These are phyloP conservation scores for Caenorhabditis sulstoni DNA, from an alignment of 2,888 invertebrate species.

Conservation along the genomic window DNA sequence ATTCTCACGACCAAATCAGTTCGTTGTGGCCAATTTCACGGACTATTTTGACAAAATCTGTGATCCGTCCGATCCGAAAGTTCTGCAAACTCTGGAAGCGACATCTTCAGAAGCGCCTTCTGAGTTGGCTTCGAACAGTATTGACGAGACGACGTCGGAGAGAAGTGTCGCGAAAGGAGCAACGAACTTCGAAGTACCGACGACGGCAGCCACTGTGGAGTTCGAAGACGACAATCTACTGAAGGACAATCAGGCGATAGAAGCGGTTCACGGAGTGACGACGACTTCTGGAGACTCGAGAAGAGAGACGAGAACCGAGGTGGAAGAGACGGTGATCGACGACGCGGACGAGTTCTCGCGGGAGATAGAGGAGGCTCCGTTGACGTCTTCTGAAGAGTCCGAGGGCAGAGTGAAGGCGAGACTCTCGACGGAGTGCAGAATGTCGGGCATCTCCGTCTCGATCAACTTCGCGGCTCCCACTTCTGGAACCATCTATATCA, in stretches of 20 bases:
- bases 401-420: conserved; percentile 56
- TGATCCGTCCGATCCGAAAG: conserved; percentile 56
- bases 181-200: conserved; percentile 47
- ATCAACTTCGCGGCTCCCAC: conserved; percentile 71
- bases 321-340: conserved; percentile 63
- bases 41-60: conserved; percentile 79
- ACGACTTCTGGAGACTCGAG: conserved; percentile 23
- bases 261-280: conserved; percentile 40
- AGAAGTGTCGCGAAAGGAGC: conserved; percentile 52
- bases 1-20: conserved; percentile 74
- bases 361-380: conserved; percentile 13
- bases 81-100: conserved; percentile 24
- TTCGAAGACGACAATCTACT: conserved; percentile 43
- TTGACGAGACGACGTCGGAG: conserved; percentile 36
- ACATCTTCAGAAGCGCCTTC: conserved; percentile 4
- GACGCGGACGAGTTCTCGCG: conserved; percentile 59
- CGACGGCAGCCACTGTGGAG: conserved; percentile 23
- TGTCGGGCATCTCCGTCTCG: conserved; percentile 74
- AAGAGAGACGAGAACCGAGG: conserved; percentile 37
- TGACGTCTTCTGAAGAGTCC: conserved; percentile 41
- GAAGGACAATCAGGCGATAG: conserved; percentile 44
- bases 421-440: conserved; percentile 77
- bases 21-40: conserved; percentile 68
- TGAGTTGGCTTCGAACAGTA: conserved; percentile 38
- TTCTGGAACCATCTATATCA: conserved; percentile 78